Conservation (phyloP, 2,113 vertebrate species). For the Eidolon helvum region DNA sequence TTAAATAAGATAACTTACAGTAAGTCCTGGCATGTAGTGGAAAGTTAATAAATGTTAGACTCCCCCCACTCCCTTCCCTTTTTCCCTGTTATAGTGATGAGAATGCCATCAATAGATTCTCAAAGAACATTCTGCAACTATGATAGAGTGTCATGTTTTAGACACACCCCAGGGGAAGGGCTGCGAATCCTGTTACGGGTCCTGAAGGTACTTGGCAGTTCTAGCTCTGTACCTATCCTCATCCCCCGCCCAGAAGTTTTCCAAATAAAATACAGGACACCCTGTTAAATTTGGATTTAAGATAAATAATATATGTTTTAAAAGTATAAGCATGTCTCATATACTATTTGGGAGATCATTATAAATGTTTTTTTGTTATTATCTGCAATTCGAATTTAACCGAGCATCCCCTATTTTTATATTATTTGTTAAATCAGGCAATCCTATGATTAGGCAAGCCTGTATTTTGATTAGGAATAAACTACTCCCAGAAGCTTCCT, state of each 20-base stretch:
- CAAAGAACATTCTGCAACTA: background rate
- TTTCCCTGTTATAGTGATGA: background rate
- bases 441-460: background rate
- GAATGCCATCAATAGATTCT: background rate
- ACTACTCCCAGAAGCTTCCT: background rate
- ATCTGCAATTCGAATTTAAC: conserved; percentile 15
- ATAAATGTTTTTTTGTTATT: background rate
- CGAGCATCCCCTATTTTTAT: background rate
- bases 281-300: background rate
- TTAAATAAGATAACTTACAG: background rate
- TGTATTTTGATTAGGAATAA: background rate
- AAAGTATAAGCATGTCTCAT: background rate
- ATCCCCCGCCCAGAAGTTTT: background rate
- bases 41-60: background rate
- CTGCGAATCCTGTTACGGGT: background rate
- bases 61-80: background rate
- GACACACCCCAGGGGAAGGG: background rate
- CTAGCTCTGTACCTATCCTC: background rate
- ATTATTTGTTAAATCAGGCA: conserved; percentile 28
- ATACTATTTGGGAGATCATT: background rate
- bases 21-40: background rate
- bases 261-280: background rate
- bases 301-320: background rate
- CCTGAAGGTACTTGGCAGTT: background rate
- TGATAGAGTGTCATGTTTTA: background rate